phyloP scores from a whole-genome alignment of 2,113 vertebrate genomes.

The Neopipo cinnamomea region DNA sequence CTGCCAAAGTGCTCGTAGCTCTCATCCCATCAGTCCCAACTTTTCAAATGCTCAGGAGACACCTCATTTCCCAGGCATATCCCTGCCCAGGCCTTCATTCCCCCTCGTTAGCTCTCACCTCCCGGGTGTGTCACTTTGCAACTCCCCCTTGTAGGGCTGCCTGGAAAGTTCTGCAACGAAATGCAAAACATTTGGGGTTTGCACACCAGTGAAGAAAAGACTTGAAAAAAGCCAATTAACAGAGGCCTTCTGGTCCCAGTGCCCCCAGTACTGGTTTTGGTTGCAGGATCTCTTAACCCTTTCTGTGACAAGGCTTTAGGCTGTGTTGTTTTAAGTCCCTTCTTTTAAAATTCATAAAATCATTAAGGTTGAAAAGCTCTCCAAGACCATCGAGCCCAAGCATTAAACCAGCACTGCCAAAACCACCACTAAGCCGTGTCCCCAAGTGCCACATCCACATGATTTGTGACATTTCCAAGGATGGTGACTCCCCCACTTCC shows the following conservation, averaged over 20 bases:
- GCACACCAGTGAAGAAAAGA: neutral
- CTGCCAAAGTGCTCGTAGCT: neutral
- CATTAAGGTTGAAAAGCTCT: neutral
- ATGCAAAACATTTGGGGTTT: neutral
- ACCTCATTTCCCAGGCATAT: neutral
- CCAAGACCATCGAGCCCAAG: neutral
- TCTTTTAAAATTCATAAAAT: neutral
- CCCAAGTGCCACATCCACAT: neutral
- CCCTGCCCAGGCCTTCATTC: neutral
- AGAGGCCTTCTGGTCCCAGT: neutral
- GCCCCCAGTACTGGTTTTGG: neutral
- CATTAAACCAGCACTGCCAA: neutral
- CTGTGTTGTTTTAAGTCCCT: neutral
- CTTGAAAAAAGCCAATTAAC: neutral
- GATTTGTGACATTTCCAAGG: neutral
- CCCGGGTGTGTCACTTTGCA: neutral
- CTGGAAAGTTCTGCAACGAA: neutral
- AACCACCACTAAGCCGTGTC: neutral
- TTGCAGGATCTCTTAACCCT: neutral
- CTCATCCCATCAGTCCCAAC: neutral
- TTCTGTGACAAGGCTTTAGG: neutral
- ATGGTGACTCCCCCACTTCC: neutral
- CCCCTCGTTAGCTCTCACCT: neutral
- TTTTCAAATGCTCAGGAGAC: neutral
- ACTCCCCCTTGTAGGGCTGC: neutral